phyloP scores from a whole-genome alignment of 2,797 vertebrate species.

The Gymnothorax reevesii region DNA sequence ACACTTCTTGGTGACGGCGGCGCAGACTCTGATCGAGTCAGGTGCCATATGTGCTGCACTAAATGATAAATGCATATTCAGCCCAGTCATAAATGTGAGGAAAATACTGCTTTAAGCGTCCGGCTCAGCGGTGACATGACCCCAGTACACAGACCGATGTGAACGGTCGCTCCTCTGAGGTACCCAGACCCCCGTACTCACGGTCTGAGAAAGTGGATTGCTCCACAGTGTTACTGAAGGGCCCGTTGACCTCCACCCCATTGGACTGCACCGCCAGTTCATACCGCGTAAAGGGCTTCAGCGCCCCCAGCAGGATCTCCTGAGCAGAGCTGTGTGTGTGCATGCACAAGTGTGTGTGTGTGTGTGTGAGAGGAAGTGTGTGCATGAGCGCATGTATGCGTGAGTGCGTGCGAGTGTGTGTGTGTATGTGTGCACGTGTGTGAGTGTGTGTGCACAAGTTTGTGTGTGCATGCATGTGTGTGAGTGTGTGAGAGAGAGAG shows the following conservation, averaged over 20 bases:
- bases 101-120: too few species aligned
- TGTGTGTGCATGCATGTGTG: too few species aligned
- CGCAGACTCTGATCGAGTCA: too few species aligned
- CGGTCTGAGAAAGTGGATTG: slow-evolving; percentile 88
- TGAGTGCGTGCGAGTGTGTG: background rate
- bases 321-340: slow-evolving; percentile 78
- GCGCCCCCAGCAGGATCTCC: slow-evolving; percentile 84
- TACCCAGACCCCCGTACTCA: slow-evolving; percentile 68
- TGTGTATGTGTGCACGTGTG: background rate
- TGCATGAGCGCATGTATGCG: background rate
- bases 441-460: background rate
- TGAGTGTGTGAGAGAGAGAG: too few species aligned
- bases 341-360: background rate
- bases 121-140: too few species aligned
- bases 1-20: too few species aligned
- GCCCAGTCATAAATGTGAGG: too few species aligned
- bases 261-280: slow-evolving; percentile 96
- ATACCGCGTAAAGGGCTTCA: slow-evolving; percentile 94
- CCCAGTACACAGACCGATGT: background rate
- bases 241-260: slow-evolving; percentile 80
- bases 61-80: too few species aligned
- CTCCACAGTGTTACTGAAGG: slow-evolving; percentile 87
- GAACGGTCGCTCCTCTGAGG: background rate
- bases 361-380: too few species aligned
- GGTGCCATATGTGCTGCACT: too few species aligned